Conservation (phyloP, 2,888 invertebrate genomes). For the Tetragonisca angustula region DNA sequence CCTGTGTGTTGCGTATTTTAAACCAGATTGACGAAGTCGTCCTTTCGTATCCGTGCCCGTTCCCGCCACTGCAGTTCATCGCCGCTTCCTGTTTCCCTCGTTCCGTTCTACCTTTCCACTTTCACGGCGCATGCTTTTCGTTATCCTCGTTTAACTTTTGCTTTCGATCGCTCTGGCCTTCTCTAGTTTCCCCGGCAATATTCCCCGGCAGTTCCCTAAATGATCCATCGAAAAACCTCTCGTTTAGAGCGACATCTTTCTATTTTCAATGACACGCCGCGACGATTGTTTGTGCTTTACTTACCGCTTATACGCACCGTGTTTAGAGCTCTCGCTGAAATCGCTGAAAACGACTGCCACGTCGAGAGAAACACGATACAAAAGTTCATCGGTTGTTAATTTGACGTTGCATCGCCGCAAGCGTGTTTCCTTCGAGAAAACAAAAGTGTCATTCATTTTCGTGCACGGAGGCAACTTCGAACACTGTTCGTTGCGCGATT, state of each 20-base stretch:
- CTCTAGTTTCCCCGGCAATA: too few species aligned
- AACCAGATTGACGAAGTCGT: slow-evolving; percentile 31
- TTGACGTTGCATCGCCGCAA: background rate
- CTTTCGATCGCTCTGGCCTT: slow-evolving; percentile 13
- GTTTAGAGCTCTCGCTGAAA: background rate
- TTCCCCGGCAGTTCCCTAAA: background rate
- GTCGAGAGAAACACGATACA: background rate
- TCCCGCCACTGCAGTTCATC: background rate
- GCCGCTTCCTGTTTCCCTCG: slow-evolving; percentile 10
- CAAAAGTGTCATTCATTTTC: background rate
- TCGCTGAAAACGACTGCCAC: background rate
- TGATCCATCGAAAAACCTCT: background rate
- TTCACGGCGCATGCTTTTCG: slow-evolving; percentile 23
- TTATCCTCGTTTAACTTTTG: slow-evolving; percentile 26
- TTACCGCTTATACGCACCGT: too few species aligned
- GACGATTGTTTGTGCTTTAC: background rate
- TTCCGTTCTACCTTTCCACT: slow-evolving; percentile 17
- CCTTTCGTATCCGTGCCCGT: background rate
- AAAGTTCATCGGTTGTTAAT: background rate
- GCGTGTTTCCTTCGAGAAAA: background rate
- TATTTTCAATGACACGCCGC: background rate
- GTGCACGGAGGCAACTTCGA: background rate
- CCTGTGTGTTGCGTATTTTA: slow-evolving; percentile 39
- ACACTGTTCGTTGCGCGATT: background rate
- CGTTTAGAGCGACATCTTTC: background rate